Evolutionary conservation across 2,113 vertebrate genomes (phyloP), one percentile per base, ranked within the genome.

Genomic region (Triplophysa dalaica): DNA sequence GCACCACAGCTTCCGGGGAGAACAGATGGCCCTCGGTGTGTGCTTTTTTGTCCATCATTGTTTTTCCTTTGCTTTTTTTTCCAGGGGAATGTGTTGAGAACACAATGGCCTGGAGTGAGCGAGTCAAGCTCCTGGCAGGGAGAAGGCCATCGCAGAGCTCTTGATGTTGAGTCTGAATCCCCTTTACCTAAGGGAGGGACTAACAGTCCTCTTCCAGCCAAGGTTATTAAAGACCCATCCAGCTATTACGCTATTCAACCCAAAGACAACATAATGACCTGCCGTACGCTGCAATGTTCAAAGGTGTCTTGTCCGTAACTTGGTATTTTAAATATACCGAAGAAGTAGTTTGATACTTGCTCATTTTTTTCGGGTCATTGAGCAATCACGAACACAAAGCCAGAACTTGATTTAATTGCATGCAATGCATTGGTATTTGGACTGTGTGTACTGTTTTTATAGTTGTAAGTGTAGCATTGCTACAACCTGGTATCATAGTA

Each of bases 21-120:
- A 81, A 75, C 85, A 86, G 82, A 86, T 85, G 84, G 85, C 77
- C 79, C 79, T 81, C 68, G 74, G 76, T 85, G 69, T 85, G 78
- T 56, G 65, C 52, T 68, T 78, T 79, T 82, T 81, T 75, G 79
- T 81, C 69, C 70, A 73, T 79, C 45, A 72, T 62, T 78, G 50
- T 74, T 75, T 79, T 79, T 61, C 26, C 65, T 69, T 80, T 68
- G 19, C 33, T 38, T 58, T 70, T 72, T 75, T 80, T 81, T 56
- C 29, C 38, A 64, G 68, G 69, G 69, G 84, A 81, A 79, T 77
- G 79, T 41, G 73, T 69, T 77, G 50, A 78, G 82, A 83, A 79
- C 41, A 81, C 79, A 79, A 81, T 81, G 60, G 79, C 75, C 70
- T 29, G 68, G 45, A 69, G 62, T 56, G 33, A 61, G 75, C 61